These are phyloP conservation scores for Mesorhabditis spiculigera DNA, from an alignment of 2,888 invertebrate species.

Conservation along the genomic window DNA sequence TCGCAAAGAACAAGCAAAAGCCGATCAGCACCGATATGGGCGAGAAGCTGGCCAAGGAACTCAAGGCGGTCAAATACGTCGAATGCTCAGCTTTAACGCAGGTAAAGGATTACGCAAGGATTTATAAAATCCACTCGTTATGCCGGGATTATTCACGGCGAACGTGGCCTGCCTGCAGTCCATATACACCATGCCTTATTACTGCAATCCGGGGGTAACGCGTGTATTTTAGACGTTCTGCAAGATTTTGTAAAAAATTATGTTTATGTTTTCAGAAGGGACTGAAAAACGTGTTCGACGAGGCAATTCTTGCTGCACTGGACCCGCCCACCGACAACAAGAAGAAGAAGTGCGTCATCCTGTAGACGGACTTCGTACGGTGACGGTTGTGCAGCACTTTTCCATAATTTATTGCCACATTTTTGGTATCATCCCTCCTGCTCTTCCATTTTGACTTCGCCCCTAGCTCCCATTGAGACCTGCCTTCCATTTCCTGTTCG, in stretches of 20 bases:
- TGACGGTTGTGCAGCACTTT: background rate
- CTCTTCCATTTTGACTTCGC: no score
- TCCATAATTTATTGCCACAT: background rate
- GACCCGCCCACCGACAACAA: conserved; percentile 95
- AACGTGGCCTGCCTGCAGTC: background rate
- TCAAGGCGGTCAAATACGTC: conserved; percentile 97
- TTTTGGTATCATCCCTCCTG: background rate
- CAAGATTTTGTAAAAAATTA: background rate
- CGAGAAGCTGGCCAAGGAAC: conserved; percentile 87
- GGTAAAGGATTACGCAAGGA: conserved; percentile 59
- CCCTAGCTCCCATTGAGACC: no score
- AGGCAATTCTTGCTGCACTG: conserved; percentile 93
- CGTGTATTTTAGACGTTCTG: background rate
- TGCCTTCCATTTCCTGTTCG: no score
- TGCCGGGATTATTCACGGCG: background rate
- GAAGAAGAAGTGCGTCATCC: conserved; percentile 65
- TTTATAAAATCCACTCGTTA: conserved; percentile 5
- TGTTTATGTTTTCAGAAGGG: conserved; percentile 67
- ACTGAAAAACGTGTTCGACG: conserved; percentile 97
- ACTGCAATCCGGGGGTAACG: background rate
- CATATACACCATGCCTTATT: background rate
- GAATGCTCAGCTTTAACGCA: conserved; percentile 98
- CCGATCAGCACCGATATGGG: conserved; percentile 93
- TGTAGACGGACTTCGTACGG: conserved; percentile 44
- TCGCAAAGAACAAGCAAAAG: conserved; percentile 98